These are phyloP conservation scores for Colius striatus DNA, from an alignment of 2,113 vertebrate species.

Conservation along the genomic window DNA sequence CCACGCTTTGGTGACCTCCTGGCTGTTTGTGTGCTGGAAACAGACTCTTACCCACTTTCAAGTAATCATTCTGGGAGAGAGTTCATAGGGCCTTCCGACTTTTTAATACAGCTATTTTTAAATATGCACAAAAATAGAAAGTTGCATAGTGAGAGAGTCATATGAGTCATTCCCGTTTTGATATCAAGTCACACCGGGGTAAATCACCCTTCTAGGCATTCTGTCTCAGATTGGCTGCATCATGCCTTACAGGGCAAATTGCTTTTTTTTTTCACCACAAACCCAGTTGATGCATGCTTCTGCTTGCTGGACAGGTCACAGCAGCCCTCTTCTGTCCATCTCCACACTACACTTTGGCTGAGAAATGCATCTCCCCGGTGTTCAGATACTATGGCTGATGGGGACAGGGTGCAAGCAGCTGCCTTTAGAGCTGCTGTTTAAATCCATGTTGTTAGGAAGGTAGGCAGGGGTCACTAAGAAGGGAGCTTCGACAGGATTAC, in stretches of 20 bases:
- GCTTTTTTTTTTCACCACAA: background rate
- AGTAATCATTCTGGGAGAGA: slow-evolving; percentile 28
- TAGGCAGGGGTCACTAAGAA: background rate
- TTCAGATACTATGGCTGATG: background rate
- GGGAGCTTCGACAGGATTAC: background rate
- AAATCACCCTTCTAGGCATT: slow-evolving; percentile 3
- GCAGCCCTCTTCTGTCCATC: background rate
- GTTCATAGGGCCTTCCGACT: slow-evolving; percentile 17
- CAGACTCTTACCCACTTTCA: slow-evolving; percentile 15
- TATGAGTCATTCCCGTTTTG: slow-evolving; percentile 51
- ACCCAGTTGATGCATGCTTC: background rate
- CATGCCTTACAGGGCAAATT: background rate
- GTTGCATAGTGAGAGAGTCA: slow-evolving; percentile 37
- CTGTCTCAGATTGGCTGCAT: background rate
- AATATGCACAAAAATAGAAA: slow-evolving; percentile 46
- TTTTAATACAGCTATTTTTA: slow-evolving; percentile 58
- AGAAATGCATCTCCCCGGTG: background rate
- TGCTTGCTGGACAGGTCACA: background rate
- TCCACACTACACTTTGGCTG: background rate
- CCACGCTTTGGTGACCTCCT: background rate
- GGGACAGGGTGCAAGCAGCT: background rate
- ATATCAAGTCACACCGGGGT: background rate
- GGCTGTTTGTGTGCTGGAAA: background rate
- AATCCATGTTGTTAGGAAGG: background rate
- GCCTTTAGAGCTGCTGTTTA: background rate